phyloP scores from a whole-genome alignment of 2,113 vertebrate species.

The Syrmaticus mikado region DNA sequence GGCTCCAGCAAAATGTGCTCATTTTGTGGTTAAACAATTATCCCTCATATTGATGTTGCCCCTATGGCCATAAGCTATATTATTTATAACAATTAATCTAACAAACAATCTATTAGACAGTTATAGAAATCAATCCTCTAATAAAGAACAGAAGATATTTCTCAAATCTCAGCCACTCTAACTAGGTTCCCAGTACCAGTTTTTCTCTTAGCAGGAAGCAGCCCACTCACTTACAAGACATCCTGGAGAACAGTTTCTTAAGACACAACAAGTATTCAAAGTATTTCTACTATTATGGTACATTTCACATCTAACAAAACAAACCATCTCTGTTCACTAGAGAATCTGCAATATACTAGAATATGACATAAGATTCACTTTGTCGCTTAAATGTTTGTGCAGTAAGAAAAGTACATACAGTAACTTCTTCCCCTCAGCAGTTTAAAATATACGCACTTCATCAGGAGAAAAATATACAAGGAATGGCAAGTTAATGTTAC shows the following conservation, averaged over 20 bases:
- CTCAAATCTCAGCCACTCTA: background rate
- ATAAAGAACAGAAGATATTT: background rate
- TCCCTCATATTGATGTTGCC: background rate
- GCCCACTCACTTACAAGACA: background rate
- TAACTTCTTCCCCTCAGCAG: background rate
- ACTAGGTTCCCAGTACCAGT: background rate
- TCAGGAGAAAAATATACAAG: background rate
- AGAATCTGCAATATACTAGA: background rate
- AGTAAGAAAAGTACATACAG: background rate
- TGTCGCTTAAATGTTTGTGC: background rate
- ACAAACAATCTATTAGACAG: accelerated
- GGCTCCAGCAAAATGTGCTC: background rate
- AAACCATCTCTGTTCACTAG: background rate
- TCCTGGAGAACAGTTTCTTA: background rate
- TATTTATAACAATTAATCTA: background rate
- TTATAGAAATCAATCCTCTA: background rate
- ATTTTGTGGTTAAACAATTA: background rate
- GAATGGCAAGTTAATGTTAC: background rate
- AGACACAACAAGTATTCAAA: background rate
- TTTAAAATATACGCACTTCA: background rate
- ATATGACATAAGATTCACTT: background rate
- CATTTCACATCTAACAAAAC: background rate
- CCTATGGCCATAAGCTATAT: background rate
- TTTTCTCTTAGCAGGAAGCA: background rate
- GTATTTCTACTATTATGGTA: background rate